Conservation (phyloP, 2,797 vertebrate species). For the Margarornis squamiger region DNA sequence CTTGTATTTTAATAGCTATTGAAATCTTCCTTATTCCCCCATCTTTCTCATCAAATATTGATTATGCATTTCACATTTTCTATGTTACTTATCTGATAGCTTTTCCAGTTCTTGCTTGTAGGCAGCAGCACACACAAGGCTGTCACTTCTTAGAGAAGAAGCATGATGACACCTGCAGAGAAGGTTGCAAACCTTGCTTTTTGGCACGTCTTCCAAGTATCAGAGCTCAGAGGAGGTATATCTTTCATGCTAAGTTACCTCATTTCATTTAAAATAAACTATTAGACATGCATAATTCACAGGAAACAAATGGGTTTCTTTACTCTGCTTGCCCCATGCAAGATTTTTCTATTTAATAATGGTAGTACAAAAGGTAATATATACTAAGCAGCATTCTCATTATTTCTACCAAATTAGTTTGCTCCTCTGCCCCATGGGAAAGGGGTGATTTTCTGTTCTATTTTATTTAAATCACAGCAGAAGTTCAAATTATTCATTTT, state of each 20-base stretch:
- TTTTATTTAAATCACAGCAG: not conserved
- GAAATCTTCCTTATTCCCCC: not conserved
- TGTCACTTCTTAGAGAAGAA: not conserved
- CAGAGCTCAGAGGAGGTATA: not conserved
- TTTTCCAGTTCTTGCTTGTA: not conserved
- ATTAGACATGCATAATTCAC: not conserved
- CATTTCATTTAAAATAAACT: not conserved
- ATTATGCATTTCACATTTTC: not conserved
- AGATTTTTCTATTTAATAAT: not conserved
- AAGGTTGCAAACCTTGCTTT: not conserved
- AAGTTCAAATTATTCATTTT: not conserved
- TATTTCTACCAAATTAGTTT: not conserved
- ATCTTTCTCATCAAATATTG: not conserved
- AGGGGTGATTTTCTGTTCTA: not conserved
- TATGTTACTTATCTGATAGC: not conserved
- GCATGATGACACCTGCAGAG: not conserved
- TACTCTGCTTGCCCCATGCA: not conserved
- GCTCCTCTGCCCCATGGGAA: fast-evolving
- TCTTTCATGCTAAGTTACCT: not conserved
- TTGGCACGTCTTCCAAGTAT: not conserved
- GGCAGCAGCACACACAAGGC: not conserved
- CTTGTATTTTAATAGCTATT: not conserved
- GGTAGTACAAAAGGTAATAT: not conserved
- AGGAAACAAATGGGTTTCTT: not conserved
- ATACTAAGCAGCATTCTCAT: not conserved